Evolutionary conservation across 2,797 vertebrate genomes (phyloP).

Genomic region (Peromyscus melanophrys): DNA sequence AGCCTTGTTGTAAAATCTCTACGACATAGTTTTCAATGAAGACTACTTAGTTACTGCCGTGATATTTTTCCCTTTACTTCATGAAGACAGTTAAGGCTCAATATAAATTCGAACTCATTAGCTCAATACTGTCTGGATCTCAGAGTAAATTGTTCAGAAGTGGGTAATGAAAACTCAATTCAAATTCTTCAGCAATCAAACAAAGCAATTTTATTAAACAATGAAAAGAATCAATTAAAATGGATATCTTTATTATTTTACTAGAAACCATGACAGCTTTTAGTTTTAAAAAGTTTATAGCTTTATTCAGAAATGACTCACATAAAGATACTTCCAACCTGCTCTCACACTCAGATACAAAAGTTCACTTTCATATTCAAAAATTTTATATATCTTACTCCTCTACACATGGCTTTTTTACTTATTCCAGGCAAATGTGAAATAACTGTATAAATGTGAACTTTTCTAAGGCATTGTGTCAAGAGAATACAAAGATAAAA

Average conservation of each 20-base stretch:
- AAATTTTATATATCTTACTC: slow-evolving; percentile 51
- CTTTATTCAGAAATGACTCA: slow-evolving; percentile 78
- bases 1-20: slow-evolving; percentile 88
- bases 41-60: slow-evolving; percentile 88
- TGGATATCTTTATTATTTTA: slow-evolving; percentile 87
- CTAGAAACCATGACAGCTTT: slow-evolving; percentile 84
- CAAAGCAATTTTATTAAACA: slow-evolving; percentile 89
- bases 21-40: slow-evolving; percentile 88
- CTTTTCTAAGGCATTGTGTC: slow-evolving; percentile 16
- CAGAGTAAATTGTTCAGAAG: slow-evolving; percentile 89
- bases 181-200: slow-evolving; percentile 88
- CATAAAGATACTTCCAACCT: slow-evolving; percentile 71
- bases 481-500: not conserved
- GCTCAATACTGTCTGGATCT: slow-evolving; percentile 88
- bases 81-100: slow-evolving; percentile 89
- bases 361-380: slow-evolving; percentile 60
- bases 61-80: slow-evolving; percentile 88
- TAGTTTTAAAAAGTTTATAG: slow-evolving; percentile 77
- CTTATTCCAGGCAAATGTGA: not conserved
- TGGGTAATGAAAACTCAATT: slow-evolving; percentile 90
- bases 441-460: not conserved
- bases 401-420: slow-evolving; percentile 37
- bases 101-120: slow-evolving; percentile 92
- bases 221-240: slow-evolving; percentile 89
- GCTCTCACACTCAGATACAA: slow-evolving; percentile 51